A percentile compares a stretch with the other conserved stretches of the same genome.
phyloP scores from a whole-genome alignment of 2,888 invertebrate species.

The Ectemnius lituratus region DNA sequence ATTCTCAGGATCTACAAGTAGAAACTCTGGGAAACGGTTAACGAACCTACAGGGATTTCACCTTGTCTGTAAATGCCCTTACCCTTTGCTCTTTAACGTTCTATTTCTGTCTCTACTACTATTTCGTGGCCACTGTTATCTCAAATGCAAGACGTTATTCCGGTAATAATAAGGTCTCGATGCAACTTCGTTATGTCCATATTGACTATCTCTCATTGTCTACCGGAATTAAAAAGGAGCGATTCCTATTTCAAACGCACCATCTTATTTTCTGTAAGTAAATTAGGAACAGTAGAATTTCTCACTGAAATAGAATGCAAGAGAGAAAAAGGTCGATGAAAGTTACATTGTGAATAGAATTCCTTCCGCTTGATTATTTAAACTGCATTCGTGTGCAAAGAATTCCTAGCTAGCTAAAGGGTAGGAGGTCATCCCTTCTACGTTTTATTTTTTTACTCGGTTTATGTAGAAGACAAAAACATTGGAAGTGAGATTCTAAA shows the following conservation, averaged over 20 bases:
- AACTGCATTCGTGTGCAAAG: conserved; percentile 23
- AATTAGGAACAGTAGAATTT: too few relatives aligned
- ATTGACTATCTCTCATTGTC: too few relatives aligned
- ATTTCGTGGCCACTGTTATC: too few relatives aligned
- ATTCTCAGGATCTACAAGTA: neutral
- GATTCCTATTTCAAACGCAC: too few relatives aligned
- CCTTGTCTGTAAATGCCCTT: too few relatives aligned
- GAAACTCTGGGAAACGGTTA: conserved; percentile 18
- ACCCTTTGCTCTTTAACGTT: too few relatives aligned
- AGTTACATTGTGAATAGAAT: neutral
- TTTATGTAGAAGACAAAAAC: conserved; percentile 5
- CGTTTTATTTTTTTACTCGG: conserved; percentile 37
- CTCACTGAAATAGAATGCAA: neutral
- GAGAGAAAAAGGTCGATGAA: neutral
- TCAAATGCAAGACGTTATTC: too few relatives aligned
- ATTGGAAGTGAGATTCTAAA: neutral
- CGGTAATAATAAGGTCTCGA: too few relatives aligned
- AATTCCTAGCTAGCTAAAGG: neutral
- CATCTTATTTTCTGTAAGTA: too few relatives aligned
- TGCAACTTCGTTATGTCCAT: too few relatives aligned
- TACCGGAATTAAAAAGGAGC: too few relatives aligned
- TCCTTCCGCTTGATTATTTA: conserved; percentile 49
- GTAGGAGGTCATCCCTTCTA: neutral
- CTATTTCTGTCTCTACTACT: too few relatives aligned
- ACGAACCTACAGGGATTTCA: conserved; percentile 13